These are phyloP conservation scores for Drosophila anceps DNA, from an alignment of 2,888 invertebrate genomes.

Conservation along the genomic window DNA sequence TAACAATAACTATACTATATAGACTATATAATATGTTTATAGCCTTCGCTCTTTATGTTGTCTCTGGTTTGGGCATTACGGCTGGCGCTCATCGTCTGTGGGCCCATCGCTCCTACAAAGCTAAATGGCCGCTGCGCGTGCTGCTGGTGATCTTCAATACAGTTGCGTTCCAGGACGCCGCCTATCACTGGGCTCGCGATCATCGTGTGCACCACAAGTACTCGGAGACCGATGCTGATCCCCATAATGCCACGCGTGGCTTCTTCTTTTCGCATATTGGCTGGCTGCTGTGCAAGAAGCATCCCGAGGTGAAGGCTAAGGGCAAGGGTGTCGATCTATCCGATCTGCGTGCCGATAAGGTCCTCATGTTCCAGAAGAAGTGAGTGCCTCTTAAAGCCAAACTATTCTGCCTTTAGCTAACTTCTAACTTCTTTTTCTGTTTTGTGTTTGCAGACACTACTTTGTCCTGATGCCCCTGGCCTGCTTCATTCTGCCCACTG, in stretches of 20 bases:
- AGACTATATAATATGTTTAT: no score
- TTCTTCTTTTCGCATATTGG: conserved; percentile 99
- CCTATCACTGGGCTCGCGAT: conserved; percentile 92
- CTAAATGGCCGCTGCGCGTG: conserved; percentile 94
- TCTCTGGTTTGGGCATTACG: conserved; percentile 96
- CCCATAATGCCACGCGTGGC: conserved; percentile 95
- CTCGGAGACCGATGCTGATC: conserved; percentile 97
- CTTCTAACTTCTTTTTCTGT: background rate
- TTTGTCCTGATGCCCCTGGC: conserved; percentile 90
- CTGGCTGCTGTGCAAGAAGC: conserved; percentile 96
- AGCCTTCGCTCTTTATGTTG: conserved; percentile 91
- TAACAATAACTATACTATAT: no score
- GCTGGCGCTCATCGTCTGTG: conserved; percentile 98
- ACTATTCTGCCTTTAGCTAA: background rate
- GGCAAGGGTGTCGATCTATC: conserved; percentile 94
- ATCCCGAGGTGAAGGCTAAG: conserved; percentile 94
- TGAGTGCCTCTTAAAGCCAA: conserved; percentile 85
- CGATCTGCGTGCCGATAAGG: conserved; percentile 92
- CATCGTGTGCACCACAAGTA: conserved; percentile 96
- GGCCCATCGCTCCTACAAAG: conserved; percentile 98
- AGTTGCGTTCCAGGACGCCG: conserved; percentile 95
- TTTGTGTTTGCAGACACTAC: conserved; percentile 88
- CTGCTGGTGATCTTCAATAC: conserved; percentile 94
- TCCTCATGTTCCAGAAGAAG: conserved; percentile 95
- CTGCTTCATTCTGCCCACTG: conserved; percentile 92